These are phyloP conservation scores for Caenorhabditis inopinata DNA, from an alignment of 1,140 invertebrate species.

Conservation along the genomic window DNA sequence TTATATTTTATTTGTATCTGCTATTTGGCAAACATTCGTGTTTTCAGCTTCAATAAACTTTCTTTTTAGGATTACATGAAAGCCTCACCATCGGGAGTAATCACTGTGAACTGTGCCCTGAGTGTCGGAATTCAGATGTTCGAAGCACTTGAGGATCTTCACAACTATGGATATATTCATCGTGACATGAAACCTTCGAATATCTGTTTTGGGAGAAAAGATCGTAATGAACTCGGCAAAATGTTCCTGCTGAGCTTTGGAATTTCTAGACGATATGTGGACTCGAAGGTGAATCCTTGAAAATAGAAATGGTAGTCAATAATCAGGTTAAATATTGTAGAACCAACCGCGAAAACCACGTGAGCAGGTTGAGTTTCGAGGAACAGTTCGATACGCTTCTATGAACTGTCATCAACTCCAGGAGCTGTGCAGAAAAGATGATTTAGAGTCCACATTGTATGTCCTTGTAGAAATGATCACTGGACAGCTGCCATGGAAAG, in stretches of 20 bases:
- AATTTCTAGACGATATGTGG: constrained; percentile 40
- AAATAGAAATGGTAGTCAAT: not conserved
- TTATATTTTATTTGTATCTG: too few relatives aligned
- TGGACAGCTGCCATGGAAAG: constrained; percentile 25
- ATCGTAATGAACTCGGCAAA: constrained; percentile 25
- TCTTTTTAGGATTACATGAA: not conserved
- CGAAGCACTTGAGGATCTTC: constrained; percentile 41
- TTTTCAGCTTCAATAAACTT: too few relatives aligned
- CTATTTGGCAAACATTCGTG: too few relatives aligned
- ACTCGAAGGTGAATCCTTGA: constrained; percentile 37
- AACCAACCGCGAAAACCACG: constrained; percentile 39
- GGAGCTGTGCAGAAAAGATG: constrained; percentile 50
- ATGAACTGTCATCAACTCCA: constrained; percentile 42
- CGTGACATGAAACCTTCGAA: constrained; percentile 47
- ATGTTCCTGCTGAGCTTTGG: constrained; percentile 45
- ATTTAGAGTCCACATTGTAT: constrained; percentile 50
- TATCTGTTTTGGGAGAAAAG: constrained; percentile 34
- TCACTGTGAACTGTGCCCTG: constrained; percentile 41
- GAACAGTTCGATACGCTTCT: constrained; percentile 42
- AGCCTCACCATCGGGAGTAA: not conserved
- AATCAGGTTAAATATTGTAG: not conserved
- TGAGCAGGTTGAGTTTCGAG: constrained; percentile 40
- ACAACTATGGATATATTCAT: constrained; percentile 20
- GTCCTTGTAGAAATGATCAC: constrained; percentile 41
- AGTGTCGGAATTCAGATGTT: constrained; percentile 43